Conservation (phyloP, 2,797 vertebrate genomes). For the Halcyon smyrnensis region DNA sequence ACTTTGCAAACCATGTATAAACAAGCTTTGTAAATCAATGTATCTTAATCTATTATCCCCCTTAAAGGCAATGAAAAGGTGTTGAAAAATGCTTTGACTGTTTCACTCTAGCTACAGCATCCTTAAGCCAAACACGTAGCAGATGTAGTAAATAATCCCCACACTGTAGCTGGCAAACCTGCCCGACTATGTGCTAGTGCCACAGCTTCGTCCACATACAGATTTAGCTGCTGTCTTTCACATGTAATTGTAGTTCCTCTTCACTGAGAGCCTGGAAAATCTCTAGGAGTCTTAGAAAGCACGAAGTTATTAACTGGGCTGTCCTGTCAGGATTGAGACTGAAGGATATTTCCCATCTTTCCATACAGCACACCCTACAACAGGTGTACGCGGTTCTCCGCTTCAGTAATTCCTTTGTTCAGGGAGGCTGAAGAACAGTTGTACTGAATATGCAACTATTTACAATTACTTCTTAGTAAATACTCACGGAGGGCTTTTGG, state of each 20-base stretch:
- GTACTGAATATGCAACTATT: background rate
- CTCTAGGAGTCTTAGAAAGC: background rate
- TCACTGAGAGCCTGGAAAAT: background rate
- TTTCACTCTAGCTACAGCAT: background rate
- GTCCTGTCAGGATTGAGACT: background rate
- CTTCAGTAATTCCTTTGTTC: background rate
- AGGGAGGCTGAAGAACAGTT: rapidly evolving
- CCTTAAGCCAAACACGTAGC: background rate
- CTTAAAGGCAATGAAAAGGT: background rate
- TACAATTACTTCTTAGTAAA: background rate
- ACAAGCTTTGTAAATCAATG: background rate
- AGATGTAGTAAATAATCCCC: background rate
- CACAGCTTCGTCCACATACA: rapidly evolving
- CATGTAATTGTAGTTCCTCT: background rate
- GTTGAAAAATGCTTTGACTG: background rate
- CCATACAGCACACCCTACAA: rapidly evolving
- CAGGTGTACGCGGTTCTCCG: rapidly evolving
- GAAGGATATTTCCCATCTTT: background rate
- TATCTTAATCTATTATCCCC: background rate
- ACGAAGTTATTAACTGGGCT: background rate
- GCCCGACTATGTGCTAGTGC: background rate
- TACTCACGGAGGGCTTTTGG: background rate
- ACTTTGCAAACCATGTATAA: background rate
- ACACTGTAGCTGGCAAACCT: background rate
- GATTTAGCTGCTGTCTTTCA: background rate